Conservation (phyloP, 2,113 vertebrate species). For the Pterocles orientalis region DNA sequence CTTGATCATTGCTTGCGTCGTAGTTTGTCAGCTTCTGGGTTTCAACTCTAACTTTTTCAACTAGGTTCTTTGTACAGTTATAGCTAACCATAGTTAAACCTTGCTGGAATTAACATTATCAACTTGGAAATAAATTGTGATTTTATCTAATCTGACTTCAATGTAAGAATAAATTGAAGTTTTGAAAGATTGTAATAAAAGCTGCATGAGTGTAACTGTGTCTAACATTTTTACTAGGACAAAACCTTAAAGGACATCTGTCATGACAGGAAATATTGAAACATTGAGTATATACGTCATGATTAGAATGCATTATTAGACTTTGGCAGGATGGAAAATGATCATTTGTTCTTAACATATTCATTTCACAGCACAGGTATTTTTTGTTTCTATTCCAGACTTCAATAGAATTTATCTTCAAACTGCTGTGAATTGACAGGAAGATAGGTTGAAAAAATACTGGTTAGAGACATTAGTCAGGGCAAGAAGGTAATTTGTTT, state of each 20-base stretch:
- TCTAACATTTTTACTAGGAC: constrained; percentile 64
- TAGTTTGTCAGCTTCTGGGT: neutral
- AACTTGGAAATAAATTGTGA: constrained; percentile 57
- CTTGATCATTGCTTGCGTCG: neutral
- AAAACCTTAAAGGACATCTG: constrained; percentile 67
- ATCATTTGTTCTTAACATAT: neutral
- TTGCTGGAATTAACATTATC: constrained; percentile 13
- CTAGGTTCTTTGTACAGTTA: neutral
- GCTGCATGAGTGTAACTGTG: constrained; percentile 26
- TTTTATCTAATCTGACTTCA: constrained; percentile 68
- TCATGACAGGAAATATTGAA: neutral
- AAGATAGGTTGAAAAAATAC: neutral
- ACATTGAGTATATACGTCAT: neutral
- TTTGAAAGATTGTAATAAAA: constrained; percentile 52
- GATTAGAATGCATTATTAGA: neutral
- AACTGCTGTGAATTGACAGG: neutral
- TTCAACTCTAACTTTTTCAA: neutral
- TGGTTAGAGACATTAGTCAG: neutral
- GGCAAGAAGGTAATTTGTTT: neutral
- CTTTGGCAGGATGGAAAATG: neutral
- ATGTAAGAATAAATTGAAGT: constrained; percentile 43
- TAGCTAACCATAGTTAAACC: neutral
- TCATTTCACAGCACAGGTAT: neutral
- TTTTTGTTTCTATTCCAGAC: neutral
- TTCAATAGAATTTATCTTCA: neutral